These are phyloP conservation scores for Theocolax elegans DNA, from an alignment of 1,140 invertebrate species.

Conservation along the genomic window DNA sequence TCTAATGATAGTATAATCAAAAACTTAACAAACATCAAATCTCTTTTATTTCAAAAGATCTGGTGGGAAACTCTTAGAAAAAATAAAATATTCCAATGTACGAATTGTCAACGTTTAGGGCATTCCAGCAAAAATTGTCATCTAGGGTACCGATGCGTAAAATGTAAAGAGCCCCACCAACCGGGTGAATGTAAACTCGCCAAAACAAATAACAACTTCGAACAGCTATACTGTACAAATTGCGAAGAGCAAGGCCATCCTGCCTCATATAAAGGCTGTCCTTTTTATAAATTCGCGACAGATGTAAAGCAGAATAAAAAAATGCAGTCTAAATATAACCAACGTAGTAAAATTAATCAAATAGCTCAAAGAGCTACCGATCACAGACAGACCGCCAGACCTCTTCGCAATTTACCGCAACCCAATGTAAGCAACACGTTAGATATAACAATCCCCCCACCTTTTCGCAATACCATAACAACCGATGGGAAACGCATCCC, in stretches of 20 bases:
- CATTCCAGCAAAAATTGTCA: conserved; percentile 31
- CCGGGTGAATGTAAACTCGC: conserved; percentile 20
- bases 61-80: conserved; percentile 37
- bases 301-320: background rate
- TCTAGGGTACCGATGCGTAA: conserved; percentile 25
- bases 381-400: too few relatives aligned
- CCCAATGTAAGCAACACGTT: too few relatives aligned
- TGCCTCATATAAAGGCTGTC: conserved; percentile 41
- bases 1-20: background rate
- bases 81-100: conserved; percentile 32
- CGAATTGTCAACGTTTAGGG: conserved; percentile 38
- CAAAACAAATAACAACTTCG: background rate
- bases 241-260: conserved; percentile 23
- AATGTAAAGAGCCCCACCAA: conserved; percentile 25
- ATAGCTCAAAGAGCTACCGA: background rate
- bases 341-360: background rate
- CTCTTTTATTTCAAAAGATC: conserved; percentile 20
- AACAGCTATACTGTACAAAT: conserved; percentile 30
- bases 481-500: too few relatives aligned
- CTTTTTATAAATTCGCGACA: background rate
- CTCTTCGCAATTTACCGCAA: too few relatives aligned
- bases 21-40: background rate
- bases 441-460: too few relatives aligned
- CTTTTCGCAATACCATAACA: too few relatives aligned
- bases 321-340: background rate